A percentile compares a stretch with the other conserved stretches of the same genome.
phyloP scores from a whole-genome alignment of 37 sponge, comb jelly and placozoan species.

The Chondrosia reniformis region DNA sequence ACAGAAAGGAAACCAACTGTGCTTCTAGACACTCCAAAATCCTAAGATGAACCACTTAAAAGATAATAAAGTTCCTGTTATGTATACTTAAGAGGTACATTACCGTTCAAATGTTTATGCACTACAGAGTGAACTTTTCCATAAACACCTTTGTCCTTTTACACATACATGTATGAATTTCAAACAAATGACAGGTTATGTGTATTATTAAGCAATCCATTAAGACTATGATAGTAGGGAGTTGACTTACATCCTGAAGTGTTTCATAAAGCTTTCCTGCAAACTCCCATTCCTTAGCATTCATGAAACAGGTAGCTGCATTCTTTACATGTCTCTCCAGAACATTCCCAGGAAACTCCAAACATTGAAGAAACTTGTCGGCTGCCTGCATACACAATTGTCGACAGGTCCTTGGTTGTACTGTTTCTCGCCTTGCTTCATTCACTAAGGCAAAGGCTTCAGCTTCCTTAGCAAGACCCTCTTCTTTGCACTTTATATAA shows the following conservation, averaged over 20 bases:
- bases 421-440: background rate
- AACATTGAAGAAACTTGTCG: constrained; percentile 35
- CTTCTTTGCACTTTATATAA: constrained; percentile 49
- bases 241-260: constrained; percentile 37
- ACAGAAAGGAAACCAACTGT: background rate
- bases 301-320: constrained; percentile 62
- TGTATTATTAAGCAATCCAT: no score
- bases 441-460: constrained; percentile 23
- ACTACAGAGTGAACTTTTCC: no score
- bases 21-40: no score
- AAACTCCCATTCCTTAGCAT: constrained; percentile 20
- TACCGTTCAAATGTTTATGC: no score
- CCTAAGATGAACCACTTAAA: no score
- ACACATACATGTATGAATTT: no score
- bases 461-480: constrained; percentile 29
- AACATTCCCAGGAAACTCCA: constrained; percentile 16
- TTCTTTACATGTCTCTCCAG: constrained; percentile 23
- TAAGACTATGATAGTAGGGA: no score
- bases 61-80: no score
- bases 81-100: no score
- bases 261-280: constrained; percentile 63
- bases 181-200: no score
- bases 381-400: constrained; percentile 53
- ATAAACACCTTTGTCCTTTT: no score
- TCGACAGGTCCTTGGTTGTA: background rate